Percentiles rank a stretch among this genome's conserved stretches.
Conservation (phyloP, 1,140 invertebrate species). For the Melanaphis sacchari region DNA sequence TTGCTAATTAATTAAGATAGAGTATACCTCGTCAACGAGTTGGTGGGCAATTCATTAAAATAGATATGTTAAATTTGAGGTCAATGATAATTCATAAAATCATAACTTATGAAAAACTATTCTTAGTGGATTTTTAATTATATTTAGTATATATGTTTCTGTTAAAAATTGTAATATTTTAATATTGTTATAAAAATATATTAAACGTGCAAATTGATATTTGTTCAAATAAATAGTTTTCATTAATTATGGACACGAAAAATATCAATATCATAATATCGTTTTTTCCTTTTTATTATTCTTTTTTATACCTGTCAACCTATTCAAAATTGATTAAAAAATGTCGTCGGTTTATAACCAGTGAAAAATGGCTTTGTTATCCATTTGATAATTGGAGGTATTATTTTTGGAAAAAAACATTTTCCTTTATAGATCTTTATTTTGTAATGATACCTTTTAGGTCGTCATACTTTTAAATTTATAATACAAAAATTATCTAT, state of each 20-base stretch:
- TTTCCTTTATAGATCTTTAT: background rate
- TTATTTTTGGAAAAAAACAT: background rate
- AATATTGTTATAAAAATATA: background rate
- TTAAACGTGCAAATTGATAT: background rate
- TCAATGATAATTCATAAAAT: no score
- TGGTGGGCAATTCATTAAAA: no score
- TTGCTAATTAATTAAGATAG: no score
- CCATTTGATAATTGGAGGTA: background rate
- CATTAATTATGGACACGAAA: background rate
- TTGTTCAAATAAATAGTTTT: background rate
- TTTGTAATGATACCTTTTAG: background rate
- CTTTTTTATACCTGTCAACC: background rate
- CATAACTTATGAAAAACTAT: no score
- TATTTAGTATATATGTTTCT: no score
- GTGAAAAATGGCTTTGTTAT: background rate
- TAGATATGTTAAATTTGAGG: no score
- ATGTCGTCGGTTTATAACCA: background rate
- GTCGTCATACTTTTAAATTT: background rate
- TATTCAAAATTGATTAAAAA: slow-evolving; percentile 25
- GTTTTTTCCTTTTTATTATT: background rate
- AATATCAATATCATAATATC: background rate
- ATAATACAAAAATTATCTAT: background rate
- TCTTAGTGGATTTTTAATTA: no score
- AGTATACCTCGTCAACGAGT: no score
- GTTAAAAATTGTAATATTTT: background rate